phyloP scores from a whole-genome alignment of 2,113 vertebrate genomes.

The Ginglymostoma cirratum region DNA sequence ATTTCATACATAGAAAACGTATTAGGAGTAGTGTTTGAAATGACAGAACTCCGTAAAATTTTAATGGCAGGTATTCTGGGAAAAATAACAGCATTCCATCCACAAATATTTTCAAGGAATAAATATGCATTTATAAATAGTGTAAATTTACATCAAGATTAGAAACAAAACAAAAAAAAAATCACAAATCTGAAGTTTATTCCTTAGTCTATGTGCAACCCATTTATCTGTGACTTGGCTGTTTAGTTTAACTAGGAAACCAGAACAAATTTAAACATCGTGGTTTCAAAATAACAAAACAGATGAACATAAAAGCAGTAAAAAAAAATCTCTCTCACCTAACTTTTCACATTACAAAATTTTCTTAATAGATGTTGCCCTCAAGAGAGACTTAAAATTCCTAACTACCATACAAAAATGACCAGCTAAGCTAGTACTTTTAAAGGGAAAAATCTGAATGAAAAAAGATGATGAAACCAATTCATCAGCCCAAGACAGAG shows the following conservation, averaged over 20 bases:
- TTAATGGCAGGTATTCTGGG: slow-evolving; percentile 97
- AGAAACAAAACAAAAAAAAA: slow-evolving; percentile 78
- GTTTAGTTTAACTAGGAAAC: slow-evolving; percentile 77
- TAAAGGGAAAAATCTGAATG: slow-evolving; percentile 63
- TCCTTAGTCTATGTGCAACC: slow-evolving; percentile 96
- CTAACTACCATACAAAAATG: slow-evolving; percentile 84
- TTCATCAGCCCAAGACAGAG: slow-evolving; percentile 74
- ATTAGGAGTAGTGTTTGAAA: slow-evolving; percentile 87
- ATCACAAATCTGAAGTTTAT: slow-evolving; percentile 96
- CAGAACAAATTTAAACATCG: slow-evolving; percentile 63
- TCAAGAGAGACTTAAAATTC: slow-evolving; percentile 72
- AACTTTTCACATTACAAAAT: slow-evolving; percentile 83
- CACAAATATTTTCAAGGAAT: slow-evolving; percentile 99
- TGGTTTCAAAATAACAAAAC: slow-evolving; percentile 72
- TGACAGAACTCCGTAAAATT: slow-evolving; percentile 96
- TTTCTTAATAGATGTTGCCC: slow-evolving; percentile 53
- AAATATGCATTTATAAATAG: slow-evolving; percentile 99
- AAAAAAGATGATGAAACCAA: slow-evolving; percentile 59
- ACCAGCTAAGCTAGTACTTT: slow-evolving; percentile 82
- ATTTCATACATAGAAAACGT: slow-evolving; percentile 97
- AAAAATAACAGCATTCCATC: slow-evolving; percentile 97
- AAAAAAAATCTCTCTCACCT: slow-evolving; percentile 69
- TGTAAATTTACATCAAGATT: slow-evolving; percentile 99
- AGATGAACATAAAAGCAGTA: slow-evolving; percentile 75
- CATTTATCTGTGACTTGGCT: slow-evolving; percentile 88